Base-by-base conservation (phyloP, 2,797 vertebrate species). In the Yasuhikotakia modesta region DNA sequence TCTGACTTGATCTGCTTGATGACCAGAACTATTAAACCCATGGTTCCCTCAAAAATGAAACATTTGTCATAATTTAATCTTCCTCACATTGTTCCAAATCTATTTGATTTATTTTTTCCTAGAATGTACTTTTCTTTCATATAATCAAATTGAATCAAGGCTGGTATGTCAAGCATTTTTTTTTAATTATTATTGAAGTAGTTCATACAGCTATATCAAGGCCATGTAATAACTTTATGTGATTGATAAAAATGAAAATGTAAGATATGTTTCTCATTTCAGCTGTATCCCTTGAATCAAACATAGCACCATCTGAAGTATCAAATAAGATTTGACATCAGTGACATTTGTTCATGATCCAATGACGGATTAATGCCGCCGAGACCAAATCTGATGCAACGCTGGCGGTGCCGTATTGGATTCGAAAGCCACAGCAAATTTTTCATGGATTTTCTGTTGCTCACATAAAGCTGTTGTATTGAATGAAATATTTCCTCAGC, bases 1-100 rank as follows among this genome's bases (percentile, higher is more conserved):
- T 2, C 64, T 58, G 17, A 67, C 52, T n/a, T n/a, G n/a, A 57
- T 76, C 17, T 76, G 64, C n/a, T 58, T 76, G 52, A 68, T 67
- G 64, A 58, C 22, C 35, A 55, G 32, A 7, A 27, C 17, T 22
- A 45, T 50, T 57, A 16, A 24, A 5, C 16, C 7, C 14, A 17
- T 8, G 27, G 57, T 16, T 14, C 13, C 22, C 6, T 22, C 57
- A 27, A 43, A 66, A 63, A 27, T 6, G 0, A 21, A 16, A 52
- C 16, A 53, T 74, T 5, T n/a, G 16, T 45, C 19, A 43, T 74
- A 1, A 53, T 75, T 66, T 75, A 24, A 32, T 66, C 30, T 30
- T 1, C 5, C 17, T 46, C 16, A 4, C 45, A 10, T 30, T 6
- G 2, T 30, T 66, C 3, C 48, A 48, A 46, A 30, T 17, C 17